Evolutionary conservation across 2,888 invertebrate genomes (phyloP), one percentile per base, ranked within the genome.

Genomic region (Mimas tiliae): DNA sequence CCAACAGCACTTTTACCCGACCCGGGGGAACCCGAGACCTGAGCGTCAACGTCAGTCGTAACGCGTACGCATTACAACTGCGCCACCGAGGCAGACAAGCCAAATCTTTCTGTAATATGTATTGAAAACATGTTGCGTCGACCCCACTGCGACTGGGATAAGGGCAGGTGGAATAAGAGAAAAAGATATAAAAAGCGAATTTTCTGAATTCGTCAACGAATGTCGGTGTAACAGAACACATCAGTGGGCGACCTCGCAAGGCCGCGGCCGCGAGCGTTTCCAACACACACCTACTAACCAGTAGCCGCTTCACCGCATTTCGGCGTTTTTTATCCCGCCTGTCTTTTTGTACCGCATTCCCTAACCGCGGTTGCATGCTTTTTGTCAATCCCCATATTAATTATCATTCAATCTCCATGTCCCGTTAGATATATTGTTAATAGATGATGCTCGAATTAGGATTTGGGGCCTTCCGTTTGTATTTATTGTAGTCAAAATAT

Each of bases 221-320:
- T 27, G 19, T 65, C 82, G 82, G 89, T 90, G 88, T 87, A 70
- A 85, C 19, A 1, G 68, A 45, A 51, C 45, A 34, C 68, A 52
- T 21, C 21, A 62, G 63, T 51, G 21, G 19, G 58, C 76, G 88
- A 87, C 90, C 88, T 89, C 86, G 80, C 90, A 90, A 89, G 89
- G 90, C 88, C 88, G 85, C 70, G 89, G 90, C 88, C 88, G 85
- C 70, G 72, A 78, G 80, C 82, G 85, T 86, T 16, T 16, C 48
- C 48, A 42, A 42, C 42, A 42, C 11, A 69, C 65, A 75, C n/a
- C 48, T 63, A 53, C 64, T 16, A 33, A 47, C 48, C 16, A 19
- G 65, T 19, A 33, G 21, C 48, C 48, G 47, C 19, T n/a, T 38
- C 62, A 16, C 12, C 12, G 42, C 12, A 12, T 55, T 58, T 58